Base-by-base conservation (phyloP, 2,797 vertebrate genomes). In the Mus spretus region DNA sequence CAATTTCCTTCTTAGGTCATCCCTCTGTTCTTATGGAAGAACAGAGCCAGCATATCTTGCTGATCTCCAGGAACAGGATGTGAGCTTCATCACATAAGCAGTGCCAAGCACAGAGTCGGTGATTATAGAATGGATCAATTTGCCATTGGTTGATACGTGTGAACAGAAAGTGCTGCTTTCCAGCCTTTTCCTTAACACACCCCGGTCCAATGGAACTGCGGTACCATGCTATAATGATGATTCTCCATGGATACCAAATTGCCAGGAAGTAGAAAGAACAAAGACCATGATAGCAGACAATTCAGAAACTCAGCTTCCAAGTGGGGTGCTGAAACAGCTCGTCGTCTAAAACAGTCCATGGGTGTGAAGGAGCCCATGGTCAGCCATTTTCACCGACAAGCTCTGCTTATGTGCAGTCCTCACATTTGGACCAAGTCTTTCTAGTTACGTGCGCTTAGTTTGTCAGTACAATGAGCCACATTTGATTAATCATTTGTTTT, bases 181-280 rank as follows among this genome's bases (percentile, higher is more conserved):
- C 70, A 1, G 24, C 24, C 24, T 7, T 65, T 20, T 11, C 22
- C 47, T n/a, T n/a, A 5, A 63, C 26, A 67, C 34, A 55, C 40
- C 34, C 78, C 4, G 34, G 40, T 53, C 83, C 50, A 47, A 50
- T 65, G 70, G 74, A 24, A 40, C 90, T n/a, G 65, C 2, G 6
- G 19, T 79, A 90, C 86, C 77, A 55, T 57, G 19, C 50, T 70
- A 17, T 24, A 78, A 77, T 5, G 19, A 3, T 86, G 70, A 24
- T 57, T 94, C 53, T 94, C 87, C 91, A 63, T 26, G 90, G 86
- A 91, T 20, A 96, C 90, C 44, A 14, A 11, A 59, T 79, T 92
- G 17, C 40, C 1, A 7, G 37, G 31, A 63, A 53, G 34, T 7
- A 20, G 72, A 34, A 78, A 89, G 74, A 20, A 2, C n/a, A 96